These are phyloP conservation scores for Taphrorychus bicolor DNA, from an alignment of 2,888 invertebrate species.

Conservation along the genomic window DNA sequence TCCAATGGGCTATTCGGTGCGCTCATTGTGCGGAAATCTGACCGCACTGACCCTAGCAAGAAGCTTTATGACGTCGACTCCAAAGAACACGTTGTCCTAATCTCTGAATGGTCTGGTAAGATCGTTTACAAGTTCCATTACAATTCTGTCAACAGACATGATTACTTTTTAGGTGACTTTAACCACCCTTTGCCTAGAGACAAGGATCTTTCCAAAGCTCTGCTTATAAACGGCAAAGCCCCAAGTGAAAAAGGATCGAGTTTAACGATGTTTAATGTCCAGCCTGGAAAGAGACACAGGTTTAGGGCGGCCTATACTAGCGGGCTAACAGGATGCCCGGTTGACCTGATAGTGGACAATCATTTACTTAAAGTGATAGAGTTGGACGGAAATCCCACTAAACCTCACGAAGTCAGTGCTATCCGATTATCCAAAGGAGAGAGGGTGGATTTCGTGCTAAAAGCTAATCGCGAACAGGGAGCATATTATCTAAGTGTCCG, in stretches of 20 bases:
- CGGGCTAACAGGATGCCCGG: constrained; percentile 72
- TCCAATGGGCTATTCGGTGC: constrained; percentile 76
- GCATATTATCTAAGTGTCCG: constrained; percentile 66
- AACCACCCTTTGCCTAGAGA: constrained; percentile 62
- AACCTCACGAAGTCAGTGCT: constrained; percentile 65
- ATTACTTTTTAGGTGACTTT: constrained; percentile 40
- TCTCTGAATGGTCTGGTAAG: constrained; percentile 69
- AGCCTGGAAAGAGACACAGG: constrained; percentile 68
- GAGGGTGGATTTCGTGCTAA: constrained; percentile 76
- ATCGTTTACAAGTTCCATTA: too few relatives aligned
- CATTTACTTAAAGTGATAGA: constrained; percentile 72
- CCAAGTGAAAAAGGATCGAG: constrained; percentile 54
- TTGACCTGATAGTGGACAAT: constrained; percentile 70
- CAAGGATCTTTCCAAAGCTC: constrained; percentile 59
- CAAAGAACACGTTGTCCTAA: constrained; percentile 71
- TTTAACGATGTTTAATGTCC: constrained; percentile 62
- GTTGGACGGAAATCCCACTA: constrained; percentile 73
- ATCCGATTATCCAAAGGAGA: constrained; percentile 74
- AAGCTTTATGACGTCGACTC: constrained; percentile 75
- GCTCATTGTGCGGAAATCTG: constrained; percentile 72
- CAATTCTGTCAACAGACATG: background rate
- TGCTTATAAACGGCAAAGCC: constrained; percentile 71
- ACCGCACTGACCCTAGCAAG: constrained; percentile 66
- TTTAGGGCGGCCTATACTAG: constrained; percentile 73
- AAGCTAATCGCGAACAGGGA: constrained; percentile 65